These are phyloP conservation scores for Bombyx mandarina DNA, from an alignment of 1,140 invertebrate genomes.

Conservation along the genomic window DNA sequence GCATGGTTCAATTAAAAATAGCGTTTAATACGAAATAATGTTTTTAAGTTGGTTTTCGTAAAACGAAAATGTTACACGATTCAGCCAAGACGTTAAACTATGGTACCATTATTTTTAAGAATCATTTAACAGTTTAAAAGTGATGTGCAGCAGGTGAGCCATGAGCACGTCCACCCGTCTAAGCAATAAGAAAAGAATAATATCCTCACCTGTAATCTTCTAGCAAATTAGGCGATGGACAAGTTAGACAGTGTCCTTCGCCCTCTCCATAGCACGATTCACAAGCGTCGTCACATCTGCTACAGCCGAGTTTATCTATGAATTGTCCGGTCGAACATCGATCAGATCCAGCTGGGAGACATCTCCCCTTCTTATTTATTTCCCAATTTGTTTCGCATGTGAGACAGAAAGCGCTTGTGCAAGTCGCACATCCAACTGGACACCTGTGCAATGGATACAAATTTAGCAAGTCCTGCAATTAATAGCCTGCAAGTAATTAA, in stretches of 20 bases:
- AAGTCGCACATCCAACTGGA: constrained; percentile 80
- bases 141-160: no score
- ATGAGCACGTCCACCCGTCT: no score
- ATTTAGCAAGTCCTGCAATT: not conserved
- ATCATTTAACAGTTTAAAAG: no score
- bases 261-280: constrained; percentile 80
- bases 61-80: no score
- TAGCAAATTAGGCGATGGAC: constrained; percentile 75
- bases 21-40: no score
- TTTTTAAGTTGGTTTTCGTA: no score
- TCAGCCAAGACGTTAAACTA: no score
- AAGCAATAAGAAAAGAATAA: constrained; percentile 7
- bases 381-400: constrained; percentile 80
- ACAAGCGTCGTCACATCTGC: constrained; percentile 79
- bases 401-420: constrained; percentile 77
- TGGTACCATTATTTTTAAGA: no score
- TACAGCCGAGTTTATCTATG: constrained; percentile 71
- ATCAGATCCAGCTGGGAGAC: constrained; percentile 76
- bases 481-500: not conserved
- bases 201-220: constrained; percentile 72
- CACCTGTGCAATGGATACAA: constrained; percentile 66
- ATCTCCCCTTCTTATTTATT: constrained; percentile 79
- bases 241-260: constrained; percentile 79
- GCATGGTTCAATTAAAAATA: no score
- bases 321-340: constrained; percentile 75